A percentile compares a stretch with the other conserved stretches of the same genome.
Conservation (phyloP, 2,888 invertebrate species). For the Cactoblastis cactorum region DNA sequence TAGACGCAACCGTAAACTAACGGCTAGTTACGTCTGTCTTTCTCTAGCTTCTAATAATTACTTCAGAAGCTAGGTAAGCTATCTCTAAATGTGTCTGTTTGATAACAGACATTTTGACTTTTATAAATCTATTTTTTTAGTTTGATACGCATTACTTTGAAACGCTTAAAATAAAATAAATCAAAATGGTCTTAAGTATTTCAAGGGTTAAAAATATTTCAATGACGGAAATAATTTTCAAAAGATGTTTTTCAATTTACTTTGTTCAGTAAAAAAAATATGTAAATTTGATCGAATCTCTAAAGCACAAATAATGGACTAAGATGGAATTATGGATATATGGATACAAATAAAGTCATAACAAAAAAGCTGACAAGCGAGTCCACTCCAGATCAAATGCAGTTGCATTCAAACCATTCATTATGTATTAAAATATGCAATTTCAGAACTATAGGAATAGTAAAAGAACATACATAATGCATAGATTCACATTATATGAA, state of each 20-base stretch:
- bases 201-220: neutral
- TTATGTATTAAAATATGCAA: conserved; percentile 36
- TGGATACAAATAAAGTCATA: conserved; percentile 19
- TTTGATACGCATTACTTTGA: too few relatives aligned
- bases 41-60: conserved; percentile 28
- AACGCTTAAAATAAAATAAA: too few relatives aligned
- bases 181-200: too few relatives aligned
- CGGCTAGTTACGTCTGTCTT: conserved; percentile 27
- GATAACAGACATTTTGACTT: conserved; percentile 13
- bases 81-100: conserved; percentile 1
- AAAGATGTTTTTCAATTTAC: too few relatives aligned
- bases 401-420: conserved; percentile 30
- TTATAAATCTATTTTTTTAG: too few relatives aligned
- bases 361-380: conserved; percentile 15
- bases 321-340: conserved; percentile 9
- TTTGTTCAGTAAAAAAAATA: too few relatives aligned
- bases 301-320: neutral
- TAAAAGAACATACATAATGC: conserved; percentile 2
- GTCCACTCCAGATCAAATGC: conserved; percentile 24
- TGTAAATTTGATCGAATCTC: neutral
- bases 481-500: conserved; percentile 12
- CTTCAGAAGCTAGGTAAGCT: conserved; percentile 18
- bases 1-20: conserved; percentile 31
- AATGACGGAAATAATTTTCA: neutral
- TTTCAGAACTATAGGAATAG: conserved; percentile 12